Evolutionary conservation across 2,797 vertebrate species (phyloP).

Genomic region (Tokudaia muenninki): DNA sequence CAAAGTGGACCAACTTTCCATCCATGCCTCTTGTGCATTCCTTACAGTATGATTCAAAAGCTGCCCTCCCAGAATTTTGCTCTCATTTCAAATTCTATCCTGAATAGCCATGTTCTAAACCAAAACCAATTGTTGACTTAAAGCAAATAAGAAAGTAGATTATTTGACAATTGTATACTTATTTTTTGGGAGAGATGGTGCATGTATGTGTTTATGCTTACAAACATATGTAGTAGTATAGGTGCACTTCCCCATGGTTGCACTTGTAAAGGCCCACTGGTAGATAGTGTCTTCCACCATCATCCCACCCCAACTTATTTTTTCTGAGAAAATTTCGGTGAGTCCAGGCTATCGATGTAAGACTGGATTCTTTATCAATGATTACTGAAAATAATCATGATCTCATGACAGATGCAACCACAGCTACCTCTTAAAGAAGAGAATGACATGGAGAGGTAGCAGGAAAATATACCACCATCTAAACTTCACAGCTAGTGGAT

Average conservation of each 20-base stretch:
- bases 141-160: not conserved
- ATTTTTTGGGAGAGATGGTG: not conserved
- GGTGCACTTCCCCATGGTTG: not conserved
- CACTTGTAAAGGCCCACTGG: not conserved
- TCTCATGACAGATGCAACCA: not conserved
- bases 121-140: not conserved
- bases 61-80: slow-evolving; percentile 7
- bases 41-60: slow-evolving; percentile 56
- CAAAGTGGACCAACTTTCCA: slow-evolving; percentile 38
- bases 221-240: not conserved
- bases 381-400: not conserved
- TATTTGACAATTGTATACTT: not conserved
- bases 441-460: not conserved
- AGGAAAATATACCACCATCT: not conserved
- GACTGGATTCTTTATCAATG: not conserved
- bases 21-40: slow-evolving; percentile 28
- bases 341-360: not conserved
- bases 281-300: not conserved
- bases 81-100: slow-evolving; percentile 41
- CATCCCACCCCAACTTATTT: not conserved
- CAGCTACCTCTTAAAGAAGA: not conserved
- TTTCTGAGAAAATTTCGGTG: not conserved
- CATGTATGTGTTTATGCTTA: not conserved
- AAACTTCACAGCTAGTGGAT: not conserved
- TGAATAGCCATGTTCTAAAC: slow-evolving; percentile 21